Percentiles rank a stretch among this genome's conserved stretches.
phyloP scores from a whole-genome alignment of 2,888 invertebrate genomes.

The Cyrtodaria siliqua region DNA sequence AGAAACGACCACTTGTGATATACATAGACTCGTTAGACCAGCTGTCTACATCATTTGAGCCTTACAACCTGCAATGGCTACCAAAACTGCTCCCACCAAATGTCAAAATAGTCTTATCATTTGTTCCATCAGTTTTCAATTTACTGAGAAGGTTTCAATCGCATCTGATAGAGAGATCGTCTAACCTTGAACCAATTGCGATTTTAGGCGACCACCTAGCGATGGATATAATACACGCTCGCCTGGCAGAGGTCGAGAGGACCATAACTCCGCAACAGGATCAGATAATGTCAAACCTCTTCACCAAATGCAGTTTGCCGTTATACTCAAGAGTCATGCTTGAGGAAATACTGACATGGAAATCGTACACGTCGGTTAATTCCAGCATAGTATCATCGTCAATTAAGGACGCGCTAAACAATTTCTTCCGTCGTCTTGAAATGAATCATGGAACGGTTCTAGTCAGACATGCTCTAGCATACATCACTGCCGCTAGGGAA shows the following conservation, averaged over 20 bases:
- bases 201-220: constrained; percentile 68
- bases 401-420: constrained; percentile 75
- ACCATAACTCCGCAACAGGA: constrained; percentile 70
- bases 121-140: constrained; percentile 69
- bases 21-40: constrained; percentile 78
- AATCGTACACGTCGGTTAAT: constrained; percentile 69
- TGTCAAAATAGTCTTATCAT: constrained; percentile 73
- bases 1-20: constrained; percentile 64
- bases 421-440: constrained; percentile 75
- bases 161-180: constrained; percentile 29
- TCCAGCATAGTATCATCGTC: constrained; percentile 64
- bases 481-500: constrained; percentile 73
- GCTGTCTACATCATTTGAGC: constrained; percentile 67
- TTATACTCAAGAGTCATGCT: constrained; percentile 75
- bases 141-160: constrained; percentile 69
- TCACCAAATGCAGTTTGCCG: constrained; percentile 74
- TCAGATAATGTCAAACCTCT: constrained; percentile 65
- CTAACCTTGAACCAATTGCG: constrained; percentile 64
- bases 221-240: constrained; percentile 70
- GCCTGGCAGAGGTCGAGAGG: constrained; percentile 63
- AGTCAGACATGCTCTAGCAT: constrained; percentile 74
- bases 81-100: constrained; percentile 71
- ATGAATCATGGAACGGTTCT: constrained; percentile 71
- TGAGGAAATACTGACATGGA: constrained; percentile 75
- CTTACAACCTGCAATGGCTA: constrained; percentile 76